Evolutionary conservation across 2,113 vertebrate species (phyloP).

Genomic region (Sylvilagus bachmani): DNA sequence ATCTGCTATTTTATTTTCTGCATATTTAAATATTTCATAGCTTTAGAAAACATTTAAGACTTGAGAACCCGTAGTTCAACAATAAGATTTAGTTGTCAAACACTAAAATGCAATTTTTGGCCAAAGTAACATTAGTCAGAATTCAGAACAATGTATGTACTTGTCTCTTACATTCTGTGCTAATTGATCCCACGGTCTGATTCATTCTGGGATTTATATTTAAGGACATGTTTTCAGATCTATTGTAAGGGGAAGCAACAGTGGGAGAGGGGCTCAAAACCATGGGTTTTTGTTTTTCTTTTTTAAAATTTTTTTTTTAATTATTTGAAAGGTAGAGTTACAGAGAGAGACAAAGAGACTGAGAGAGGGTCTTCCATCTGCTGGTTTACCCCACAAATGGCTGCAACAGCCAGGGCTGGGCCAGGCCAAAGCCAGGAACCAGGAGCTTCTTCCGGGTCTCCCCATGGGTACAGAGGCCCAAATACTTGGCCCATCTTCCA

Average conservation of each 20-base stretch:
- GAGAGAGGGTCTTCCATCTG: no score
- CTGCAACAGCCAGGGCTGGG: no score
- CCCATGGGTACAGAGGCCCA: no score
- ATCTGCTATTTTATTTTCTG: slow-evolving; percentile 42
- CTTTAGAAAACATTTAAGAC: background rate
- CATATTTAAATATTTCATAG: background rate
- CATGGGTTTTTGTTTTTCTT: no score
- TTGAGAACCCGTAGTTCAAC: background rate
- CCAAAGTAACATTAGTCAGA: background rate
- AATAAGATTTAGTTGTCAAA: background rate
- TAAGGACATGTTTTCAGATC: background rate
- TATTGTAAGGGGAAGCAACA: background rate
- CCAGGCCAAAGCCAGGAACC: no score
- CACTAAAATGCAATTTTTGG: background rate
- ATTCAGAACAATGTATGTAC: background rate
- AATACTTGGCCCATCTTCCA: no score
- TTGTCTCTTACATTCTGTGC: background rate
- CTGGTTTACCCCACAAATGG: no score
- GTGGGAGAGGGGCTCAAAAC: background rate
- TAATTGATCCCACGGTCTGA: background rate
- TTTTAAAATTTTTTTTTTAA: no score
- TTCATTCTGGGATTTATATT: background rate
- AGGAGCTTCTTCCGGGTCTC: no score
- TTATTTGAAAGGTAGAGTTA: no score
- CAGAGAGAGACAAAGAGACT: no score